Evolutionary conservation across 2,113 vertebrate genomes (phyloP).

Genomic region (Carlito syrichta): DNA sequence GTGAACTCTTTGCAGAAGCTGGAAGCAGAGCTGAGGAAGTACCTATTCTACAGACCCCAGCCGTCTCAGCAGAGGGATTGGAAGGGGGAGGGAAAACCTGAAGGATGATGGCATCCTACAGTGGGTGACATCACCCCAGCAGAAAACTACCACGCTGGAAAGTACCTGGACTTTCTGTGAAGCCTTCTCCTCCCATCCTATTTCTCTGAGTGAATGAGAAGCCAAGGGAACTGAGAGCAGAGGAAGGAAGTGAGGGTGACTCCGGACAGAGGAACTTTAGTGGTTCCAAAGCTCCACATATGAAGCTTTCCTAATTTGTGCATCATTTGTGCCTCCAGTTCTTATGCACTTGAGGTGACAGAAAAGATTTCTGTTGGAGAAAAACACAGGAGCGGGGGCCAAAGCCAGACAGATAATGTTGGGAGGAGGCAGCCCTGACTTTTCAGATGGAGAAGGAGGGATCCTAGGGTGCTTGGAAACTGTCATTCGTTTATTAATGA

Average conservation of each 20-base stretch:
- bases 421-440: background rate
- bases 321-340: background rate
- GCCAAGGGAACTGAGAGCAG: background rate
- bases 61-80: background rate
- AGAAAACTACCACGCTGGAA: background rate
- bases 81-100: rapidly evolving
- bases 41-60: background rate
- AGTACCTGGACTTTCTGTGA: background rate
- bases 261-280: background rate
- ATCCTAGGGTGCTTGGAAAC: background rate
- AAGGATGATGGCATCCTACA: rapidly evolving
- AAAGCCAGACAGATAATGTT: background rate
- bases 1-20: background rate
- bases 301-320: background rate
- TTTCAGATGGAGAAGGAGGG: background rate
- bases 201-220: background rate
- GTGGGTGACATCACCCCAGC: background rate
- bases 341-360: background rate
- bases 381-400: background rate
- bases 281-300: too few relatives aligned
- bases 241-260: background rate
- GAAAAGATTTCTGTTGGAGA: background rate
- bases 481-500: background rate
- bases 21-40: too few relatives aligned
- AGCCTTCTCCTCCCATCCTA: background rate